Evolutionary conservation across 1,140 invertebrate species (phyloP).

Genomic region (Formica exsecta): DNA sequence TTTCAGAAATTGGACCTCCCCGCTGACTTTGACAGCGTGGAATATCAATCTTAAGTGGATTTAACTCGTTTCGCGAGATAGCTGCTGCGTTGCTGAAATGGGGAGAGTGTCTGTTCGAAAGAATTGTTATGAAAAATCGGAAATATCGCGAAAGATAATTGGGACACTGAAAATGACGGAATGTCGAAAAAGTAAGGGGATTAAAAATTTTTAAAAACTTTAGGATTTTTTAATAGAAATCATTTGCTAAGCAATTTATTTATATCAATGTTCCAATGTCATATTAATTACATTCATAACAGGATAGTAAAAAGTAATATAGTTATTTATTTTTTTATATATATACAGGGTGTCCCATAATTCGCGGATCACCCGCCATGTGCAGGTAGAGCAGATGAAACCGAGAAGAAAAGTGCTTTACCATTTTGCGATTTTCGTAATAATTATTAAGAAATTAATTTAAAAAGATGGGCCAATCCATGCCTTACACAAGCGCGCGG

Average conservation of each 20-base stretch:
- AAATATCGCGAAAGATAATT: conserved; percentile 13
- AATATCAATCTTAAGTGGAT: conserved; percentile 60
- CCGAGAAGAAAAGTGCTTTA: too few relatives aligned
- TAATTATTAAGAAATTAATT: too few relatives aligned
- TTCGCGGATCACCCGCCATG: too few relatives aligned
- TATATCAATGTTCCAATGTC: background rate
- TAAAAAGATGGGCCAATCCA: too few relatives aligned
- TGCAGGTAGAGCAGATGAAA: too few relatives aligned
- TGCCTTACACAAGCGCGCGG: too few relatives aligned
- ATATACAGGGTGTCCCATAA: too few relatives aligned
- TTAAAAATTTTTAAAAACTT: background rate
- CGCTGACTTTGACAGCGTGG: conserved; percentile 53
- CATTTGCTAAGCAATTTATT: background rate
- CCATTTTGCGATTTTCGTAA: too few relatives aligned
- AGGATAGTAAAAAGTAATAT: background rate
- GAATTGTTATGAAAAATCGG: conserved; percentile 6
- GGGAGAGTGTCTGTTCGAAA: background rate
- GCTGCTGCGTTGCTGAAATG: background rate
- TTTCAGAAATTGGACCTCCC: conserved; percentile 42
- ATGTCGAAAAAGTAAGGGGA: background rate
- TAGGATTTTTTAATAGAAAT: background rate
- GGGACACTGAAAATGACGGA: background rate
- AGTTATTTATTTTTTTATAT: background rate
- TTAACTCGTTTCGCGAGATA: conserved; percentile 10
- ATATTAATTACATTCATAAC: background rate